Conservation (phyloP, 92 coral and sea anemone species). For the Ricordea florida region DNA sequence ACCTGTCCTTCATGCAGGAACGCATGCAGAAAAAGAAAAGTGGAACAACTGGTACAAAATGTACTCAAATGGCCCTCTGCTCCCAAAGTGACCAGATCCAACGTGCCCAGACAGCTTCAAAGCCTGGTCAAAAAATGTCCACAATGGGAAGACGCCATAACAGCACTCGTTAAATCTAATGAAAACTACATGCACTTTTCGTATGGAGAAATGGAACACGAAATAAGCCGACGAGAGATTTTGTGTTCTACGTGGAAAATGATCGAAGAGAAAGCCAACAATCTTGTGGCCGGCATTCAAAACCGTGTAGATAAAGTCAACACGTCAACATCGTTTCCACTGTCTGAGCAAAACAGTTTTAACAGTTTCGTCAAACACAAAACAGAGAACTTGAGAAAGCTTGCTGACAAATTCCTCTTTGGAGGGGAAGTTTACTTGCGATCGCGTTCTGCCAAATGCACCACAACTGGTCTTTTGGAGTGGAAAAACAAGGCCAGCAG, state of each 20-base stretch:
- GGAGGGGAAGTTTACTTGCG: constrained; percentile 4
- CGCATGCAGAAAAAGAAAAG: neutral
- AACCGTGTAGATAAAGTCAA: neutral
- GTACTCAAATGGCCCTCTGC: neutral
- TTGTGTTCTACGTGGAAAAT: neutral
- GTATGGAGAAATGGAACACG: constrained; percentile 3
- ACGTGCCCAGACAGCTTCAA: neutral
- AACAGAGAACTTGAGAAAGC: neutral
- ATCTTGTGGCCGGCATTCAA: neutral
- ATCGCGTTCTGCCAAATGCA: neutral
- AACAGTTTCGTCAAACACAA: neutral
- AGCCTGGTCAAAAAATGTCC: constrained; percentile 2
- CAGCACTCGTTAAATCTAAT: neutral
- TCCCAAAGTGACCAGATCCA: neutral
- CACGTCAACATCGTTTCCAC: neutral
- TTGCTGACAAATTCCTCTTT: neutral
- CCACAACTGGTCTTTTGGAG: neutral
- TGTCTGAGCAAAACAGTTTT: neutral
- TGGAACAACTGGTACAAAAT: neutral
- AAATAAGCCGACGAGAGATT: neutral
- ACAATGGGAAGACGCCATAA: neutral
- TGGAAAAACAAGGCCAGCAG: neutral
- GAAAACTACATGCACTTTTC: neutral
- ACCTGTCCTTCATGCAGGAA: neutral
- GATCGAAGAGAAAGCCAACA: neutral